phyloP scores from a whole-genome alignment of 2,113 vertebrate species.

The Cyprinodon brontotheroides region DNA sequence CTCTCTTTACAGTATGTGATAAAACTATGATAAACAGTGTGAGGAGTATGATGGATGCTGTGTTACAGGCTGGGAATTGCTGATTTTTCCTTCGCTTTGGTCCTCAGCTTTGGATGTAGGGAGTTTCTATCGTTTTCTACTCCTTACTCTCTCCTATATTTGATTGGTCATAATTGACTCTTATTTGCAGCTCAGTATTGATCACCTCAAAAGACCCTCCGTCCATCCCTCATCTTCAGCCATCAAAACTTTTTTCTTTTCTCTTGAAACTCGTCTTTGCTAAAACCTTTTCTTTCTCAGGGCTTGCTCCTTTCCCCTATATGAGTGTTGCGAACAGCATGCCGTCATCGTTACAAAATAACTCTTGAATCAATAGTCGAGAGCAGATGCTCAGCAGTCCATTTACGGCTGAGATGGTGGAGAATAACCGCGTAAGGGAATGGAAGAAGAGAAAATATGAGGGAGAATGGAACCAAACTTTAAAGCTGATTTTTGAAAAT shows the following conservation, averaged over 20 bases:
- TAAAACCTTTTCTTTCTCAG: conserved; percentile 34
- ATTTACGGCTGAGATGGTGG: conserved; percentile 47
- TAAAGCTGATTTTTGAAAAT: background rate
- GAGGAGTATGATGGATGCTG: conserved; percentile 55
- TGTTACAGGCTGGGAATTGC: conserved; percentile 27
- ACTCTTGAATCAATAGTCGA: conserved; percentile 66
- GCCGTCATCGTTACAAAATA: conserved; percentile 60
- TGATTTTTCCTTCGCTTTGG: conserved; percentile 10
- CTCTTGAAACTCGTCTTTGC: background rate
- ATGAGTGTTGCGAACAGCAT: conserved; percentile 53
- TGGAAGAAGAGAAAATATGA: conserved; percentile 1
- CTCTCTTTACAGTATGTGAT: conserved; percentile 56
- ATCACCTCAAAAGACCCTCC: conserved; percentile 46
- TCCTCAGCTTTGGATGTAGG: conserved; percentile 41
- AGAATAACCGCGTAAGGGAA: conserved; percentile 47
- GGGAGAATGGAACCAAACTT: background rate
- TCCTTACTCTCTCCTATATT: conserved; percentile 28
- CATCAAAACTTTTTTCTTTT: conserved; percentile 6
- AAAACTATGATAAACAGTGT: conserved; percentile 47
- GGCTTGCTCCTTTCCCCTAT: conserved; percentile 38
- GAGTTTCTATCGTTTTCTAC: conserved; percentile 36
- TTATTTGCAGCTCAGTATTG: conserved; percentile 60
- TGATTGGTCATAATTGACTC: conserved; percentile 61
- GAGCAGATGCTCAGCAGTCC: conserved; percentile 55
- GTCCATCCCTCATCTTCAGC: conserved; percentile 8